Conservation (phyloP, 2,888 invertebrate species). For the Drosophila macrospina region DNA sequence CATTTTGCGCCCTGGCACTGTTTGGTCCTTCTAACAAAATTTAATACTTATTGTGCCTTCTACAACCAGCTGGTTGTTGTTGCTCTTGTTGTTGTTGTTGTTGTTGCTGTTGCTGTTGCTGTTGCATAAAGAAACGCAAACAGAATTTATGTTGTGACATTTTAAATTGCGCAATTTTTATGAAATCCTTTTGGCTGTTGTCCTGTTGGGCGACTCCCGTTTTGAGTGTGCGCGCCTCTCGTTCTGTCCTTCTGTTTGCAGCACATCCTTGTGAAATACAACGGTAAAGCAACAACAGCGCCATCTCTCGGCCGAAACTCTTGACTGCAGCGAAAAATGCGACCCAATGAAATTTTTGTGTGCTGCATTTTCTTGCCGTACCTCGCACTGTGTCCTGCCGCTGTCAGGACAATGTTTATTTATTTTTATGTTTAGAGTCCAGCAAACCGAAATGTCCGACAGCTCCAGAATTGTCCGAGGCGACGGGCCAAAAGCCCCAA, state of each 20-base stretch:
- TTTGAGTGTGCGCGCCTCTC: conserved; percentile 62
- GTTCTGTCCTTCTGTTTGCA: conserved; percentile 40
- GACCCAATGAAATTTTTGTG: conserved; percentile 72
- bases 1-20: conserved; percentile 55
- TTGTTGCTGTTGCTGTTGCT: conserved; percentile 49
- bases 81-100: conserved; percentile 31
- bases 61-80: conserved; percentile 15
- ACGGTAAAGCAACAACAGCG: conserved; percentile 32
- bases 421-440: conserved; percentile 83
- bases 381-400: conserved; percentile 41
- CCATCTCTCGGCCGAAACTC: conserved; percentile 66
- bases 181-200: conserved; percentile 82
- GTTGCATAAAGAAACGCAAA: conserved; percentile 81
- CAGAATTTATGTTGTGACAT: conserved; percentile 86
- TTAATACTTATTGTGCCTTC: conserved; percentile 73
- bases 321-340: conserved; percentile 68
- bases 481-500: conserved; percentile 66
- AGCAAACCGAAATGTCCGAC: conserved; percentile 49
- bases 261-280: conserved; percentile 65
- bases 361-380: conserved; percentile 56
- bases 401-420: conserved; percentile 82
- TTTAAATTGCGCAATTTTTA: conserved; percentile 85
- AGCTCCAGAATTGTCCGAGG: conserved; percentile 27
- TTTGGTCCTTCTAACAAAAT: conserved; percentile 76
- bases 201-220: conserved; percentile 45